Conservation (phyloP, 23 tunicate genomes). For the Corella eumyota region DNA sequence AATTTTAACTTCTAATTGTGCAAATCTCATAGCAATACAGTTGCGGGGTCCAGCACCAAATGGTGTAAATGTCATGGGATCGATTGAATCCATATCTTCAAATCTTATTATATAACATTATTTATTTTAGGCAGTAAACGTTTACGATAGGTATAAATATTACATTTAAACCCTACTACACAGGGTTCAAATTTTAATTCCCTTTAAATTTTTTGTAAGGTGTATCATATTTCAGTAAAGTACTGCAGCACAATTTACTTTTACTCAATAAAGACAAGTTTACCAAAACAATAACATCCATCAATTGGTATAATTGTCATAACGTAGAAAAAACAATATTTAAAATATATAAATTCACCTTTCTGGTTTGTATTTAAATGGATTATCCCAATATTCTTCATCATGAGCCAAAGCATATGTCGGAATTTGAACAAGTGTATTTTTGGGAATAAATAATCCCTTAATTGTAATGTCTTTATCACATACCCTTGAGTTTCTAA, state of each 20-base stretch:
- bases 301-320: no score
- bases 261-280: no score
- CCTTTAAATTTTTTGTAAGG: background rate
- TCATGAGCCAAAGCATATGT: slow-evolving; percentile 47
- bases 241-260: no score
- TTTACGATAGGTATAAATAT: background rate
- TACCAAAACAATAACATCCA: no score
- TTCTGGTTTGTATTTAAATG: slow-evolving; percentile 61
- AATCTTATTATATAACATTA: slow-evolving; percentile 12
- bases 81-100: slow-evolving; percentile 75
- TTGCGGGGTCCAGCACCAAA: slow-evolving; percentile 88
- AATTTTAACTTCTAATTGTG: no score
- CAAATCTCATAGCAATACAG: no score
- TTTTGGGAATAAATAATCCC: slow-evolving; percentile 47
- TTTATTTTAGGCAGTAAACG: background rate
- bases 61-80: slow-evolving; percentile 62
- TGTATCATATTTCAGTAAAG: no score
- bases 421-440: slow-evolving; percentile 34
- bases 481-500: slow-evolving; percentile 32
- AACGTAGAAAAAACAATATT: no score
- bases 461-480: slow-evolving; percentile 54
- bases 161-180: background rate
- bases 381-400: slow-evolving; percentile 79
- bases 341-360: no score
- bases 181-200: background rate